phyloP scores from a whole-genome alignment of 2,113 vertebrate genomes.

The Mesoclemmys tuberculata region DNA sequence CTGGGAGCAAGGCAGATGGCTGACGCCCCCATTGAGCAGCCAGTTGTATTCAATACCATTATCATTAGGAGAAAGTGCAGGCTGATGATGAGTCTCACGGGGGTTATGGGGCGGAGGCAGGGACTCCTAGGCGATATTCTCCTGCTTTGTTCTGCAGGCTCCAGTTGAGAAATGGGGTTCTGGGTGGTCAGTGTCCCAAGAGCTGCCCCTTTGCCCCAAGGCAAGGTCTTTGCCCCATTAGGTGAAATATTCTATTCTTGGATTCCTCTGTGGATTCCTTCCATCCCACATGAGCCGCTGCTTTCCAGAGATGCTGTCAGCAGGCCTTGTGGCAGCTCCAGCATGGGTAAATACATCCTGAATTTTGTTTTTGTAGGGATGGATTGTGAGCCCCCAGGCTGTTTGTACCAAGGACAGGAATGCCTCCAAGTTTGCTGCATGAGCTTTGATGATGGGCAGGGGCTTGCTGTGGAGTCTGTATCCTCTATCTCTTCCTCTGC shows the following conservation, averaged over 20 bases:
- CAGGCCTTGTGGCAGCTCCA: background rate
- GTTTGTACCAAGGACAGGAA: background rate
- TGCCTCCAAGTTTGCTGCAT: background rate
- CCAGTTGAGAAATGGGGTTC: background rate
- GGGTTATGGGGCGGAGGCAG: background rate
- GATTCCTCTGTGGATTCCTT: background rate
- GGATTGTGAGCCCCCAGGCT: background rate
- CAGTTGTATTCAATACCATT: background rate
- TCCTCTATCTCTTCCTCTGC: too few relatives aligned
- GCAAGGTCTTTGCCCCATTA: background rate
- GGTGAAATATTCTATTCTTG: background rate
- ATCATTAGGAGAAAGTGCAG: background rate
- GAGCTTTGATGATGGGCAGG: background rate
- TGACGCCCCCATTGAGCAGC: background rate
- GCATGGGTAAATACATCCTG: background rate
- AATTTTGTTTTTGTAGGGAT: background rate
- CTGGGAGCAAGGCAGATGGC: background rate
- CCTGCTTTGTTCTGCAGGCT: background rate
- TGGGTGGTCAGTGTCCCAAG: fast-evolving
- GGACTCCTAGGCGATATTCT: background rate
- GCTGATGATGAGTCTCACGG: background rate
- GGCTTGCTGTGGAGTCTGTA: background rate
- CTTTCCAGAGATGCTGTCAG: background rate
- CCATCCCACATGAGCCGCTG: background rate
- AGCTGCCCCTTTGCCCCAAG: background rate